Evolutionary conservation across 37 sponge, comb jelly and placozoan genomes (phyloP).

Genomic region (Dysidea cf. avara): DNA sequence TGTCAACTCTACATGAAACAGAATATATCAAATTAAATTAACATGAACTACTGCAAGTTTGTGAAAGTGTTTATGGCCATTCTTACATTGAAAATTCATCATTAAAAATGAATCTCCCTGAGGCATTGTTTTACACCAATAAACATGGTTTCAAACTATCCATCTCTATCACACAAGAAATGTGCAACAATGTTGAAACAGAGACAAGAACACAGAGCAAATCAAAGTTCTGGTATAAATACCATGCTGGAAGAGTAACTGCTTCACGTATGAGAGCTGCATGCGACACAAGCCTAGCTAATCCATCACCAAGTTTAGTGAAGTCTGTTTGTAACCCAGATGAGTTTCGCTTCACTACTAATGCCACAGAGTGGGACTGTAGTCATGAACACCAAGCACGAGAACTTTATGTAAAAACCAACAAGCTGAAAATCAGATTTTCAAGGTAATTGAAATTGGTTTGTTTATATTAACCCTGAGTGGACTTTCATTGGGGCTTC

Average conservation of each 20-base stretch:
- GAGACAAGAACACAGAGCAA: slow-evolving; percentile 47
- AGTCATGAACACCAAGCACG: slow-evolving; percentile 5
- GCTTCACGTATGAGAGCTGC: not conserved
- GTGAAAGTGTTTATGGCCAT: slow-evolving; percentile 18
- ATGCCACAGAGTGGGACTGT: slow-evolving; percentile 3
- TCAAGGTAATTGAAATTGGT: too few relatives aligned
- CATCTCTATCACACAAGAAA: slow-evolving; percentile 3
- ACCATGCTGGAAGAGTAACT: not conserved
- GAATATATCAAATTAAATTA: not conserved
- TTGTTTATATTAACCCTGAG: slow-evolving; percentile 30
- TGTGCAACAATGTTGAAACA: not conserved
- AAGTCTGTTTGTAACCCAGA: not conserved
- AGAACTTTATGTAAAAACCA: not conserved
- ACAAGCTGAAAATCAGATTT: not conserved
- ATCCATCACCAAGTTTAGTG: not conserved
- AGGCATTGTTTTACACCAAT: too few relatives aligned
- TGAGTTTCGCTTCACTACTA: not conserved
- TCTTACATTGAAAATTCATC: too few relatives aligned
- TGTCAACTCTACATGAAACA: not conserved
- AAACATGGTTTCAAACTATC: too few relatives aligned
- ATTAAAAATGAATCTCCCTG: too few relatives aligned
- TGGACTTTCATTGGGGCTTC: slow-evolving; percentile 49
- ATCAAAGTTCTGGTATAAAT: slow-evolving; percentile 45
- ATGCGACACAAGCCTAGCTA: too few relatives aligned
- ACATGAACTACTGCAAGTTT: slow-evolving; percentile 7